Evolutionary conservation across 2,797 vertebrate genomes (phyloP).

Genomic region (Spinus pinus): DNA sequence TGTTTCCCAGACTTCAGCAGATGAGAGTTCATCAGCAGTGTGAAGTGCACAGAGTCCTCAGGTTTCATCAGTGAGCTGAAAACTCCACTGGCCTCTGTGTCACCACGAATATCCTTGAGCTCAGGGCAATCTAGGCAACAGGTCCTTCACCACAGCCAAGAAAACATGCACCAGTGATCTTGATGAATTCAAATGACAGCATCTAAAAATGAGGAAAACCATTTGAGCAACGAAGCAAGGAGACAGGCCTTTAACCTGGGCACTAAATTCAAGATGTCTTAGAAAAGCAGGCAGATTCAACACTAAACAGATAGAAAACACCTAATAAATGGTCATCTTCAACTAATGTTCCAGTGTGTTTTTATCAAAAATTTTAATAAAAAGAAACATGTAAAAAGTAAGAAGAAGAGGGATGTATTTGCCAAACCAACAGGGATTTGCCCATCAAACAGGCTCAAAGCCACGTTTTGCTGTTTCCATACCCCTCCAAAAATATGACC

Average conservation of each 20-base stretch:
- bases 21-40: neutral
- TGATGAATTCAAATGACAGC: neutral
- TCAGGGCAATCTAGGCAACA: neutral
- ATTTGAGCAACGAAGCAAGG: neutral
- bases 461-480: neutral
- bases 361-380: neutral
- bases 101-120: slow-evolving; percentile 20
- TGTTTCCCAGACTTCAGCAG: slow-evolving; percentile 15
- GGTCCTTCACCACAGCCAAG: neutral
- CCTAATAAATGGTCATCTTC: neutral
- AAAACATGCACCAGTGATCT: neutral
- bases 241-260: neutral
- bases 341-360: neutral
- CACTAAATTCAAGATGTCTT: neutral
- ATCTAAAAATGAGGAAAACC: neutral
- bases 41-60: neutral
- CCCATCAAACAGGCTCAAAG: neutral
- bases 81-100: neutral
- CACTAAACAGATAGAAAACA: neutral
- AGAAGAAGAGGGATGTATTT: neutral
- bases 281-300: neutral
- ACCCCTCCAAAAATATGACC: accelerated
- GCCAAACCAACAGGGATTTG: neutral
- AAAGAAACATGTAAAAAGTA: neutral
- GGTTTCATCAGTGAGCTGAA: neutral